These are phyloP conservation scores for Eilema sororculum DNA, from an alignment of 2,888 invertebrate species.

Conservation along the genomic window DNA sequence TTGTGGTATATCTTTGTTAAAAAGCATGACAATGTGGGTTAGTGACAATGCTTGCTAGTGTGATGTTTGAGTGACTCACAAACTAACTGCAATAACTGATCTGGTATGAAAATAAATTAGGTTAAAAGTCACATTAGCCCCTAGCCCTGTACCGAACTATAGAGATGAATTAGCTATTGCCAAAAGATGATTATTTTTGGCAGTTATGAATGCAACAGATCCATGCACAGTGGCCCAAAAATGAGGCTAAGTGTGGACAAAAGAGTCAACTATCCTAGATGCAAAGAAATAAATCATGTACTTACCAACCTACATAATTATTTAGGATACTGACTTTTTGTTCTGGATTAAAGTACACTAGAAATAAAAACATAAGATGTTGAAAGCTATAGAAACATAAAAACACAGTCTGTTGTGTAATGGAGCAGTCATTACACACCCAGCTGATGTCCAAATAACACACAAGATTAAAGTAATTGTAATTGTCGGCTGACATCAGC, in stretches of 20 bases:
- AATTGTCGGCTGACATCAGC: conserved; percentile 59
- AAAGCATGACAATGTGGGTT: conserved; percentile 14
- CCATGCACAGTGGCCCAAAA: no score
- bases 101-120: not conserved
- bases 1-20: not conserved
- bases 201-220: not conserved
- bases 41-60: not conserved
- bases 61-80: conserved; percentile 3
- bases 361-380: not conserved
- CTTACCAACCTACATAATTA: not conserved
- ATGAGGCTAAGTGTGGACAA: no score
- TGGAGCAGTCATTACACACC: conserved; percentile 10
- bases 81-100: conserved; percentile 4
- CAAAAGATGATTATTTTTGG: not conserved
- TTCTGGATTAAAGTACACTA: not conserved
- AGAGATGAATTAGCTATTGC: not conserved
- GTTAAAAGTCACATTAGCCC: not conserved
- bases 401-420: not conserved
- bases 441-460: conserved; percentile 28
- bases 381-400: not conserved
- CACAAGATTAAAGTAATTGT: conserved; percentile 32
- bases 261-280: no score
- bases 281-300: no score
- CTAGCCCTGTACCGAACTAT: not conserved
- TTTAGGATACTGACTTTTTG: not conserved